phyloP scores from a whole-genome alignment of 1,140 invertebrate species.

The Papilio dardanus region DNA sequence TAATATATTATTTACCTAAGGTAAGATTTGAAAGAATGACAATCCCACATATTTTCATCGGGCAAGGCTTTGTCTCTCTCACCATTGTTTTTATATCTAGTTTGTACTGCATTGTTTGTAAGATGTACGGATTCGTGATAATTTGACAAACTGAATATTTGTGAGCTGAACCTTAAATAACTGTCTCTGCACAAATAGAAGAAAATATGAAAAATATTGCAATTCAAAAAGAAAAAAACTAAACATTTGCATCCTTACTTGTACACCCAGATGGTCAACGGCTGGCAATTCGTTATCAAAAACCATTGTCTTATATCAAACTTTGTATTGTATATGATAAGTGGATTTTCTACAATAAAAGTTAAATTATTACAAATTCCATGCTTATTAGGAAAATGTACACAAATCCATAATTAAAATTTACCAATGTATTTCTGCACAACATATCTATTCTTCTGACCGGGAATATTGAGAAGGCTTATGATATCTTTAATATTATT shows the following conservation, averaged over 20 bases:
- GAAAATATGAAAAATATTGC: constrained; percentile 17
- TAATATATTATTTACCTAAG: constrained; percentile 81
- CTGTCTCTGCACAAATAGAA: constrained; percentile 86
- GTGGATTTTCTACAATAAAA: constrained; percentile 87
- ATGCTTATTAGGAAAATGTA: not conserved
- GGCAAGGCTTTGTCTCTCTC: constrained; percentile 89
- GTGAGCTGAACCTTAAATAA: constrained; percentile 96
- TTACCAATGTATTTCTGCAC: constrained; percentile 98
- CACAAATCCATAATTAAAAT: constrained; percentile 19
- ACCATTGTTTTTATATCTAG: constrained; percentile 92
- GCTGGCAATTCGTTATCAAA: constrained; percentile 94
- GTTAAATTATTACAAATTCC: not conserved
- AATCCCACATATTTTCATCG: constrained; percentile 94
- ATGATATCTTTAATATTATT: constrained; percentile 94
- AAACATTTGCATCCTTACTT: constrained; percentile 83
- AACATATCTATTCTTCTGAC: constrained; percentile 91
- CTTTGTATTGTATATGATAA: constrained; percentile 95
- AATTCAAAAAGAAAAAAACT: constrained; percentile 26
- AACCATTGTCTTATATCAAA: constrained; percentile 98
- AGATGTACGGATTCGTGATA: constrained; percentile 97
- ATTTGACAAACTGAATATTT: constrained; percentile 94
- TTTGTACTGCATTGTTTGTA: constrained; percentile 96
- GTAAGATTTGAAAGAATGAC: constrained; percentile 89
- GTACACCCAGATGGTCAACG: constrained; percentile 96
- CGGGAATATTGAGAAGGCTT: constrained; percentile 84